A percentile compares a stretch with the other conserved stretches of the same genome.
phyloP scores from a whole-genome alignment of 2,113 vertebrate genomes.

The Echinops telfairi region DNA sequence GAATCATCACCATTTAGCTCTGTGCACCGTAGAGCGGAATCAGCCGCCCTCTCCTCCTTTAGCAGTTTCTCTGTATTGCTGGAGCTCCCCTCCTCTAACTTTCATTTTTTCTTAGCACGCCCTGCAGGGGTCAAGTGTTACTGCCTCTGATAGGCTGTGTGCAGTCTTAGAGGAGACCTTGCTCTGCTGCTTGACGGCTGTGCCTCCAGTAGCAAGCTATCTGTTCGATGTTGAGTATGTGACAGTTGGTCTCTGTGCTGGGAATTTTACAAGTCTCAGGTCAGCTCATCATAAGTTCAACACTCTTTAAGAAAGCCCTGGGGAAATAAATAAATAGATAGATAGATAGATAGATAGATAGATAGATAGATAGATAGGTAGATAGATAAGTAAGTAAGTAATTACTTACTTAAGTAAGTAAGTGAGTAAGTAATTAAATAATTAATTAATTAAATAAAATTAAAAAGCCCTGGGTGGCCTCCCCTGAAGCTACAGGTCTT shows the following conservation, averaged over 20 bases:
- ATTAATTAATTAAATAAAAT: too few relatives aligned
- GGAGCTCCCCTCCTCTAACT: too few relatives aligned
- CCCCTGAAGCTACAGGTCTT: neutral
- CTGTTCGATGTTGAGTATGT: neutral
- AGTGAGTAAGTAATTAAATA: too few relatives aligned
- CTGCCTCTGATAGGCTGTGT: neutral
- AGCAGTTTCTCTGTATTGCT: neutral
- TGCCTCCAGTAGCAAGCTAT: neutral
- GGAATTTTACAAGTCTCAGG: neutral
- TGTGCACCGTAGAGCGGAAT: neutral
- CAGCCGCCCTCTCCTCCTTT: neutral
- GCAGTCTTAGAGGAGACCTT: neutral
- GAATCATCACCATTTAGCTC: neutral
- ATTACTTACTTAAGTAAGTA: too few relatives aligned
- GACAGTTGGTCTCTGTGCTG: neutral
- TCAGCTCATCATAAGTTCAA: neutral
- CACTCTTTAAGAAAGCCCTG: neutral
- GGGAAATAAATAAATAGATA: too few relatives aligned
- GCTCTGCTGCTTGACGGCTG: neutral
- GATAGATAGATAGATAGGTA: too few relatives aligned
- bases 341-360: too few relatives aligned
- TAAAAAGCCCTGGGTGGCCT: neutral
- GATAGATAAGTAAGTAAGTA: too few relatives aligned
- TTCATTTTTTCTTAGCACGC: neutral
- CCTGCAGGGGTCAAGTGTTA: neutral